Base-by-base conservation (phyloP, 2,797 vertebrate species). In the Sebastes itinus region DNA sequence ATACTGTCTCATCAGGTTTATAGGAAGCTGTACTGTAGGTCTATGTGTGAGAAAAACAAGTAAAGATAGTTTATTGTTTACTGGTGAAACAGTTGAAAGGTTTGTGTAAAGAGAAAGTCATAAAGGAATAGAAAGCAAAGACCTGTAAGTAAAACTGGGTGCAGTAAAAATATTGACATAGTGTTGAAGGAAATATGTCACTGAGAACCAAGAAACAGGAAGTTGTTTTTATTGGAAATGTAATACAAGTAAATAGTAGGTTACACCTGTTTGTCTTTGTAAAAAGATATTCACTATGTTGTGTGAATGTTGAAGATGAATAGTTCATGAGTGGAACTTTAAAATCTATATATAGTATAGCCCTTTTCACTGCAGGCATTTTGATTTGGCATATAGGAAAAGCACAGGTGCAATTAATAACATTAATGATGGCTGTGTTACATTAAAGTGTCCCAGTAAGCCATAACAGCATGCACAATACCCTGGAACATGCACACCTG, bases 1-100 rank as follows among this genome's bases (percentile, higher is more conserved):
- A 65, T 46, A 66, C 14, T 72, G 38, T 78, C 46, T 65, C 42
- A 79, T 72, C 38, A 52, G 69, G 30, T 81, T 80, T 61, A 71
- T 33, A 46, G 63, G 64, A 22, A 80, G 52, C 71, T 55, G 49
- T 52, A 55, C 27, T 72, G 23, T 59, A 27, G 13, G 59, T 59
- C 49, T 54, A 12, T 46, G 38, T 56, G 72, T 55, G 46, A 14
- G 9, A 33, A 38, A 58, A 72, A 33, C 30, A 72, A 35, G 62
- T 60, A 63, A 72, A 72, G 67, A 59, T 49, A 70, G 28, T 56
- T 42, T 63, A 23, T 75, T 46, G 54, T 75, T 62, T 74, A 59
- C 33, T 42, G 13, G 62, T 61, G 33, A 75, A 72, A 64, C 32
- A 27, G 22, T 18, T 79, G n/a, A 59, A 54, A 42, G 28, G 2